Conservation (phyloP, 2,797 vertebrate species). For the Antrozous pallidus region DNA sequence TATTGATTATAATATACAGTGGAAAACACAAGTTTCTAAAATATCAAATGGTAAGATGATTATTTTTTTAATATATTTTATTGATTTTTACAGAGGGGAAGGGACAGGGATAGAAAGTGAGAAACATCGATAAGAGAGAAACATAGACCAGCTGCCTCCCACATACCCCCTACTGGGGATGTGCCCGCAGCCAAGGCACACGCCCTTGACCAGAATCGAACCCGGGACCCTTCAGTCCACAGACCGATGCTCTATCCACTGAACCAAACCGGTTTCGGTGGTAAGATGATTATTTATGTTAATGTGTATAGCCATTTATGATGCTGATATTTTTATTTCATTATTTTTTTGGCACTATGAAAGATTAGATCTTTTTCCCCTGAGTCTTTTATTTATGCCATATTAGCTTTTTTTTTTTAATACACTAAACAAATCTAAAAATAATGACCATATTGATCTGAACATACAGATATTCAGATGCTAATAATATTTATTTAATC, state of each 20-base stretch:
- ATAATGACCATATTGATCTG: not conserved
- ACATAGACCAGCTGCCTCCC: too few species aligned
- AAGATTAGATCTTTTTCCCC: not conserved
- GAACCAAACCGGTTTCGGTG: too few species aligned
- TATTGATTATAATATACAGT: not conserved
- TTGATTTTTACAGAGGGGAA: too few species aligned
- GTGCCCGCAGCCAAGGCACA: too few species aligned
- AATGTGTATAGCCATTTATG: not conserved
- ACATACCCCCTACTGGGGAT: too few species aligned
- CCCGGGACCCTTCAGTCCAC: too few species aligned
- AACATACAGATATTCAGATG: not conserved
- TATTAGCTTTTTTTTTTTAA: not conserved
- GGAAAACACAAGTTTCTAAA: not conserved
- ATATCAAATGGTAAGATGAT: not conserved
- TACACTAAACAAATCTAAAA: not conserved
- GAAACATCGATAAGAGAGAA: too few species aligned
- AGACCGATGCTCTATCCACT: too few species aligned
- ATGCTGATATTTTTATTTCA: not conserved
- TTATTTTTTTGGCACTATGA: not conserved
- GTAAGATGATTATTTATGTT: not conserved
- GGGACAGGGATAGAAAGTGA: too few species aligned
- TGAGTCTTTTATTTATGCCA: not conserved
- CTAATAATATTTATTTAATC: not conserved
- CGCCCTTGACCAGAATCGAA: too few species aligned
- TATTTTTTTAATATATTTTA: too few species aligned